Percentiles rank a stretch among this genome's conserved stretches.
Evolutionary conservation across 2,797 vertebrate genomes (phyloP).

Genomic region (Pelochelys cantorii): DNA sequence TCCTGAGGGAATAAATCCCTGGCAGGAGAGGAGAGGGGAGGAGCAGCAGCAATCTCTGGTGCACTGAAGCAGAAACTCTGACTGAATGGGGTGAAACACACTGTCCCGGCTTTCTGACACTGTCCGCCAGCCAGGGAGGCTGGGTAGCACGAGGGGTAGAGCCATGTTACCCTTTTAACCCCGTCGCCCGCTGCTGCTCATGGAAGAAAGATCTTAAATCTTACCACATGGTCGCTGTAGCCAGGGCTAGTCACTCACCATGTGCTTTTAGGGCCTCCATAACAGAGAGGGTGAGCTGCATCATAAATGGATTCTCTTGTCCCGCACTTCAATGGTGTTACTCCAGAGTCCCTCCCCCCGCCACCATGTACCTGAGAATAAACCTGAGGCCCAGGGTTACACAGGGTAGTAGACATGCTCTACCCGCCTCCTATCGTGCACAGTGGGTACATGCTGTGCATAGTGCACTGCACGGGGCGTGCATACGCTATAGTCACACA

Average conservation of each 20-base stretch:
- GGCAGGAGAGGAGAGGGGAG: not conserved
- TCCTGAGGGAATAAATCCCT: not conserved
- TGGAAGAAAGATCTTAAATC: too few relatives aligned
- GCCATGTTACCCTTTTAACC: not conserved
- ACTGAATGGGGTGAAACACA: not conserved
- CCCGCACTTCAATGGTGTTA: not conserved
- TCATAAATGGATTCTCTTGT: too few relatives aligned
- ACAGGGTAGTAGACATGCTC: not conserved
- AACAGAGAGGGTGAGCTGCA: not conserved
- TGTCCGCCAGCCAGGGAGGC: not conserved
- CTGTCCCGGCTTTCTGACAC: not conserved
- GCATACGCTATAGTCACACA: not conserved
- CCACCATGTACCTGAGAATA: not conserved
- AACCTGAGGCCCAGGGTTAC: not conserved
- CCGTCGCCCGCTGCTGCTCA: too few relatives aligned
- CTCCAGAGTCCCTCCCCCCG: not conserved
- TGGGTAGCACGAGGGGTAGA: not conserved
- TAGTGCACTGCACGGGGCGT: not conserved
- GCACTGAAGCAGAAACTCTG: not conserved
- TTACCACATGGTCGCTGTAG: not conserved
- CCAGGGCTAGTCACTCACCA: not conserved
- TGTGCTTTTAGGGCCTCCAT: not conserved
- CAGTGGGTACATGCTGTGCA: too few relatives aligned
- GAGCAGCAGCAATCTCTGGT: not conserved
- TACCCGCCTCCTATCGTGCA: not conserved